Evolutionary conservation across 2,113 vertebrate genomes (phyloP).

Genomic region (Anhinga anhinga): DNA sequence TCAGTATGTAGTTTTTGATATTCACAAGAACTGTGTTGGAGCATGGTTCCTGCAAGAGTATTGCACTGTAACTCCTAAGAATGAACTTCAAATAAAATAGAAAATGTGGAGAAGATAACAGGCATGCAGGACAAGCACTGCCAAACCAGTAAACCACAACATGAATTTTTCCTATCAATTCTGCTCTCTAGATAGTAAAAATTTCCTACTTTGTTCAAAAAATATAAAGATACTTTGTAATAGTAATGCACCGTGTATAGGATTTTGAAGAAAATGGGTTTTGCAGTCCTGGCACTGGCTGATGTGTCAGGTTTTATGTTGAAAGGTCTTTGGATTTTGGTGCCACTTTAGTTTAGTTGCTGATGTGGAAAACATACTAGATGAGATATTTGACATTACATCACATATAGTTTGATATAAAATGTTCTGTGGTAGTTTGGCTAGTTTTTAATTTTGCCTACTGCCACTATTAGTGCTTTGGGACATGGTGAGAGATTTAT

Average conservation of each 20-base stretch:
- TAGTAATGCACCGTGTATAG: neutral
- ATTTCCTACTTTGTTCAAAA: neutral
- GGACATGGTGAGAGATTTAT: neutral
- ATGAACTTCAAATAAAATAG: neutral
- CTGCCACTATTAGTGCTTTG: neutral
- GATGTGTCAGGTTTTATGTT: neutral
- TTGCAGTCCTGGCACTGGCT: neutral
- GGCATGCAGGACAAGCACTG: neutral
- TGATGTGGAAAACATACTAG: neutral
- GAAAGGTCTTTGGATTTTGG: neutral
- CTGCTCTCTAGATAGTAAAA: neutral
- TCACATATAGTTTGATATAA: neutral
- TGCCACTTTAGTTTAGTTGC: neutral
- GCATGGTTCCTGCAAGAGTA: neutral
- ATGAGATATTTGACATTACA: neutral
- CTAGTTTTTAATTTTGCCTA: conserved; percentile 6
- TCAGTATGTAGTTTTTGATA: neutral
- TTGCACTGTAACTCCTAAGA: neutral
- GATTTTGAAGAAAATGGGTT: neutral
- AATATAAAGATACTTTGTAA: neutral
- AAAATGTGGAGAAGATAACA: neutral
- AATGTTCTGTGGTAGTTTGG: neutral
- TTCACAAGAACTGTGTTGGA: neutral
- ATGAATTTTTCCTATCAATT: neutral
- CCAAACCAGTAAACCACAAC: neutral